Evolutionary conservation across 2,888 invertebrate genomes (phyloP), one percentile per base, ranked within the genome.

Genomic region (Empis stercorea): DNA sequence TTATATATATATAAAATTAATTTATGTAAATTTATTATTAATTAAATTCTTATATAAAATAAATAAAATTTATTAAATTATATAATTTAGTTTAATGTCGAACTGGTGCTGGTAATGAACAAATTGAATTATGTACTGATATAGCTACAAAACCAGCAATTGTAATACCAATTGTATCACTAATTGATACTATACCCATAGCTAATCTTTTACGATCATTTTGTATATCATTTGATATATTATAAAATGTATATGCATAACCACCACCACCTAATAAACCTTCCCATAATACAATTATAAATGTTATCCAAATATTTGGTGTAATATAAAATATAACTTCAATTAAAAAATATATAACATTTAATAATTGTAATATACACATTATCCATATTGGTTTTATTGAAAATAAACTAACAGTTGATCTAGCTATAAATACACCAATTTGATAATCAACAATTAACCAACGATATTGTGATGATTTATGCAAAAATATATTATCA

Each of bases 381-480:
- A 86, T 71, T n/a, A 83, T 58, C 79, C 83, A 84, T 40, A 84
- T 71, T 48, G 72, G 71, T 34, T 73, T 72, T 20, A 85, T 73
- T 48, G 75, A 73, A 38, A 84, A 57, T 9, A 81, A 56, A 61
- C 78, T 80, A 10, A 84, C 80, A 1, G 85, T 84, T 9, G 86
- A 86, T 49, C 87, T 72, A 1, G 86, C 85, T 37, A 84, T 64
- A 57, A 87, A 82, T 1, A 87, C 86, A 15, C 86, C 87, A 41
- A 85, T 68, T 66, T 87, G 86, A 62, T 87, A 87, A 52, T 76
- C 73, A 13, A 82, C 81, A 62, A 84, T 81, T 44, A 81, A 76
- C 84, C 84, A 85, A 50, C 83, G 71, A 59, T 86, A 86, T 59
- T 85, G 85, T 9, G 73, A 72, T 10, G 60, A 56, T 49, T 73